These are phyloP conservation scores for Lates japonicus DNA, from an alignment of 2,797 vertebrate species.

Conservation along the genomic window DNA sequence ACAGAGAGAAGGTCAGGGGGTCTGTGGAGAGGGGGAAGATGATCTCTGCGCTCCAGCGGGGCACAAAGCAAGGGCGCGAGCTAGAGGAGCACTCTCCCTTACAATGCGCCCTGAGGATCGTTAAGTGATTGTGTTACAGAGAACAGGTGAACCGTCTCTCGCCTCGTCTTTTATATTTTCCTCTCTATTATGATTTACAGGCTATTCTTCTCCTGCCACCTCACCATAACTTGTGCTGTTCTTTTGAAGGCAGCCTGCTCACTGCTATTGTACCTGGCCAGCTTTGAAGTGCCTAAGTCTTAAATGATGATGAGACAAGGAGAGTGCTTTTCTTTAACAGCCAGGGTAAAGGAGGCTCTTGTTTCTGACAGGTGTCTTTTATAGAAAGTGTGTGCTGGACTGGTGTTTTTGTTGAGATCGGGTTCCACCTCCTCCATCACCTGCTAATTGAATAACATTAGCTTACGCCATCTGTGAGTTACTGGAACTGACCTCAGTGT, in stretches of 20 bases:
- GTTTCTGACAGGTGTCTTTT: slow-evolving; percentile 86
- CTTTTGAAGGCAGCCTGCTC: slow-evolving; percentile 85
- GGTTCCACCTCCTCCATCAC: slow-evolving; percentile 77
- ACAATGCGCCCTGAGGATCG: slow-evolving; percentile 84
- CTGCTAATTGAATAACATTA: slow-evolving; percentile 85
- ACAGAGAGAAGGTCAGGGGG: slow-evolving; percentile 80
- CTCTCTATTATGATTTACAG: slow-evolving; percentile 84
- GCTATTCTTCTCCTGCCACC: slow-evolving; percentile 78
- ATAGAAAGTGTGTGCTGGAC: slow-evolving; percentile 84
- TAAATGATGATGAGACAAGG: slow-evolving; percentile 86
- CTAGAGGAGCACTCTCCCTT: slow-evolving; percentile 74
- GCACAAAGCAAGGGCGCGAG: slow-evolving; percentile 80
- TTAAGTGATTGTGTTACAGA: slow-evolving; percentile 88
- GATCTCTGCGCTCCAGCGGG: slow-evolving; percentile 74
- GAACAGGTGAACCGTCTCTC: slow-evolving; percentile 86
- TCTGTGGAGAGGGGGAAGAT: slow-evolving; percentile 78
- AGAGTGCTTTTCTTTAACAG: slow-evolving; percentile 82
- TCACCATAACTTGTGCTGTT: slow-evolving; percentile 83
- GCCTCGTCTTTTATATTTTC: slow-evolving; percentile 81
- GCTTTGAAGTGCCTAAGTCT: slow-evolving; percentile 89
- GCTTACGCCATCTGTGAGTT: slow-evolving; percentile 86
- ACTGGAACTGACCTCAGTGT: slow-evolving; percentile 78
- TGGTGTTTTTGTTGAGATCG: slow-evolving; percentile 81
- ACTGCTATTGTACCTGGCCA: slow-evolving; percentile 82
- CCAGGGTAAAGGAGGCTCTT: slow-evolving; percentile 76